Base-by-base conservation (phyloP, 92 coral and sea anemone species). In the Siderastrea siderea region DNA sequence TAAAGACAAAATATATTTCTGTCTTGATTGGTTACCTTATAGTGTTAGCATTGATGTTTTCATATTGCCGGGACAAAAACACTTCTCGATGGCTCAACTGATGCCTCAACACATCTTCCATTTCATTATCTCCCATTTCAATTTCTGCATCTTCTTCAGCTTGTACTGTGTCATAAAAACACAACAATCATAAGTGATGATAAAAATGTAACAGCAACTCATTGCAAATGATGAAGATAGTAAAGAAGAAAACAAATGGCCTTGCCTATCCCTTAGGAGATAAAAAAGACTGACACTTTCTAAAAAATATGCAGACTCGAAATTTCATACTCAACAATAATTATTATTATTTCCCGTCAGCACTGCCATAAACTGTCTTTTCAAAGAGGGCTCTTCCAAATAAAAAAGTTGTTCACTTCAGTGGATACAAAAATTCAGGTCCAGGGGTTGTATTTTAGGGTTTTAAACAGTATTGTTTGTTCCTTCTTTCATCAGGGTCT, bases 71-170 rank as follows among this genome's bases (percentile, higher is more conserved):
- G 4, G 98, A 96, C 83, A 98, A 92, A 87, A 98, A 98, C 46
- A 98, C 96, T 81, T 98, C 99, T 77, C 99, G 81, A 71, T 98
- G 99, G 66, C 98, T 91, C 81, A 98, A 78, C 95, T 98, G 99
- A 81, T 98, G 99, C 50, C 96, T 89, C 26, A 91, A 77, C 4
- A 91, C 93, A 89, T 98, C 99, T 86, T 98, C 99, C 59, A 98
- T 90, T 71, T 98, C 99, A 11, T 19, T 70, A 13, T 98, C 99
- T 10, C 99, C 99, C 99, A 98, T 98, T 73, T 98, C 99, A 86
- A 98, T 93, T 84, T 98, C 99, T 44, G 99, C 99, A 92, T 98
- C 99, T 80, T 98, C 99, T 78, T 98, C 99, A 70, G 98, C 99
- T 92, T 91, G 90, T 19, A 95, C 98, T 91, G 57, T 8, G 12